Evolutionary conservation across 2,888 invertebrate species (phyloP).

Genomic region (Ellobium chinense): DNA sequence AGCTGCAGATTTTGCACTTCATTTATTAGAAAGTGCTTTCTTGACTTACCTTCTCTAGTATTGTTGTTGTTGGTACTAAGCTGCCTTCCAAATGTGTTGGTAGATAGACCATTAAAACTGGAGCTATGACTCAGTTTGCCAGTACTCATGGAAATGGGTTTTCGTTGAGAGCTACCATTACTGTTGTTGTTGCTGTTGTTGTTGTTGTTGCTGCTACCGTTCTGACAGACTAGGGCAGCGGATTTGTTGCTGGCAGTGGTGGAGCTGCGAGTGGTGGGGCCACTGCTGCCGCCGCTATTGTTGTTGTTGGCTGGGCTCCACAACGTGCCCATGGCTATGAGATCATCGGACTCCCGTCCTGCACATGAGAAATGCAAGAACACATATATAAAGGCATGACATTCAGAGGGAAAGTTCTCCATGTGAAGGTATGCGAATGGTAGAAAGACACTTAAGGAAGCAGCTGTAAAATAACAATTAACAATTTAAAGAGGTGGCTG

Average conservation of each 20-base stretch:
- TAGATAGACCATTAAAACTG: constrained; percentile 27
- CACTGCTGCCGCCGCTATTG: constrained; percentile 2
- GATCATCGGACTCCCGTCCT: constrained; percentile 69
- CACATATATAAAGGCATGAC: too few relatives aligned
- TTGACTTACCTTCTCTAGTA: constrained; percentile 41
- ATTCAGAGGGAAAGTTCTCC: too few relatives aligned
- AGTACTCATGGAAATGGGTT: background rate
- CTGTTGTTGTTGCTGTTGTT: constrained; percentile 12
- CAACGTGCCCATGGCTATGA: constrained; percentile 73
- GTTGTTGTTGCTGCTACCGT: constrained; percentile 1
- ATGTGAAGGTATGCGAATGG: too few relatives aligned
- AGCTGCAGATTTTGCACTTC: too few relatives aligned
- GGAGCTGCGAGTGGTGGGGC: background rate
- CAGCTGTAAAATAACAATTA: too few relatives aligned
- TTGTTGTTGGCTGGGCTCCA: constrained; percentile 61
- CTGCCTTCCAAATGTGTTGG: background rate
- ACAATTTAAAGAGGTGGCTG: too few relatives aligned
- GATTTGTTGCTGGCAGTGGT: constrained; percentile 28
- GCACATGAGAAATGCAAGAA: too few relatives aligned
- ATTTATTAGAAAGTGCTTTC: too few relatives aligned
- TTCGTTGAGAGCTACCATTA: background rate
- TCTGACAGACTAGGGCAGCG: background rate
- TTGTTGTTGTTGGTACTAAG: constrained; percentile 11
- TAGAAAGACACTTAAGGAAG: too few relatives aligned
- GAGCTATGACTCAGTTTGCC: constrained; percentile 21